Conservation (phyloP, 2,888 invertebrate genomes). For the Morpho achilles region DNA sequence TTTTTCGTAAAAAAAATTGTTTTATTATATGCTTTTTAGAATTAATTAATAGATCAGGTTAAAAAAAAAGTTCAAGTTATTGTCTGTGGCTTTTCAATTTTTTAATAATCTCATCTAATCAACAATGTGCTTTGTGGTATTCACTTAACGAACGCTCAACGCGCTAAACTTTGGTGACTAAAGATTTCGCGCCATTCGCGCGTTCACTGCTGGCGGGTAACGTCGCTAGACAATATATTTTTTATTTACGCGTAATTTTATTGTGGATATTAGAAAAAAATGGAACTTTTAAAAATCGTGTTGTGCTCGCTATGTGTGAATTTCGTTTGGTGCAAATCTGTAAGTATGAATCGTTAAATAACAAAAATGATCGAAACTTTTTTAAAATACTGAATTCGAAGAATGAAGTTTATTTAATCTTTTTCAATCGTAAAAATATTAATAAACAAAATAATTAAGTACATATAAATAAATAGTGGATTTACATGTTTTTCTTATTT, state of each 20-base stretch:
- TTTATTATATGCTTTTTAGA: no score
- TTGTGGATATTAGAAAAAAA: conserved; percentile 11
- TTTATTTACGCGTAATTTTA: neutral
- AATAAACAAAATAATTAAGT: no score
- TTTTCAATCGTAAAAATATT: neutral
- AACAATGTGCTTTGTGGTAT: no score
- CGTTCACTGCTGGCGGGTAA: neutral
- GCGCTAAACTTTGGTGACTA: no score
- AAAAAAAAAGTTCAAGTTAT: no score
- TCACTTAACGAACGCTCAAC: no score
- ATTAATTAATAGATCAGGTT: no score
- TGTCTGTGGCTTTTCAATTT: no score
- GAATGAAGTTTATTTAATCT: neutral
- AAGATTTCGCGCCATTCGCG: neutral
- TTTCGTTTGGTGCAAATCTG: conserved; percentile 16
- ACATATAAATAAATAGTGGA: no score
- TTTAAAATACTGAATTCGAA: neutral
- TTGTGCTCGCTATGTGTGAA: conserved; percentile 10
- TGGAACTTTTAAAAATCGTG: conserved; percentile 19
- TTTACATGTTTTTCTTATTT: no score
- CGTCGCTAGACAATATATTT: neutral
- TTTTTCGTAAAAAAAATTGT: no score
- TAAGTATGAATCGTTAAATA: conserved; percentile 11
- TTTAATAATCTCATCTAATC: no score
- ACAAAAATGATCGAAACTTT: neutral